Evolutionary conservation across 2,797 vertebrate species (phyloP), one percentile per base, ranked within the genome.

Genomic region (Coilia nasus): DNA sequence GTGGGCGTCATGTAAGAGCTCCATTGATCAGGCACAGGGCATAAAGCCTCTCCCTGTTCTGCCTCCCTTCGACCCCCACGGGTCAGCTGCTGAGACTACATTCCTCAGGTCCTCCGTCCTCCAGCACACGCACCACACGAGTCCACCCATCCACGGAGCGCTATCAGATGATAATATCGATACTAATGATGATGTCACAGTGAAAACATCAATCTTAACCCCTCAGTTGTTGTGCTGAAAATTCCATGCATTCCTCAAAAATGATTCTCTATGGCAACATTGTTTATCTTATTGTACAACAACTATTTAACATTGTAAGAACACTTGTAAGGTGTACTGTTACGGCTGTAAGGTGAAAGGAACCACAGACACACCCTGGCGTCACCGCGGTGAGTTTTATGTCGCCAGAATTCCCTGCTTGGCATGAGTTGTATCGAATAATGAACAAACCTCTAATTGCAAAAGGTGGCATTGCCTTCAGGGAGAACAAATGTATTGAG

Each of bases 1-100:
- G 94, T 93, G 92, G 94, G 93, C 91, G 92, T 93, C 91, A 91
- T 94, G 91, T 93, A 93, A 93, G 93, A 92, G 90, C 86, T 15
- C 89, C 84, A 94, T 93, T 93, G 94, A 94, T 94, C 92, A 88
- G 67, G 67, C 86, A 19, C 86, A 25, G 86, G 83, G 87, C 92
- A 94, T 92, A 93, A 91, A 89, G 90, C 85, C 84, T 87, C 90
- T 87, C 91, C 85, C 90, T 87, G 67, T 84, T 85, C 83, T 59
- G 67, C 25, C 14, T 56, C 6, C 46, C 46, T 6, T 46, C 1
- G 21, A 28, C 6, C 25, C 41, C 9, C 46, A 54, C 71, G 28
- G 19, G 67, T 17, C 67, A 17, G 31, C 67, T 31, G 67, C 28
- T 17, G 14, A 14, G 11, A 15, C 25, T 12, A 31, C 47, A 47